phyloP scores from a whole-genome alignment of 2,888 invertebrate genomes.

The Chesias legatella region DNA sequence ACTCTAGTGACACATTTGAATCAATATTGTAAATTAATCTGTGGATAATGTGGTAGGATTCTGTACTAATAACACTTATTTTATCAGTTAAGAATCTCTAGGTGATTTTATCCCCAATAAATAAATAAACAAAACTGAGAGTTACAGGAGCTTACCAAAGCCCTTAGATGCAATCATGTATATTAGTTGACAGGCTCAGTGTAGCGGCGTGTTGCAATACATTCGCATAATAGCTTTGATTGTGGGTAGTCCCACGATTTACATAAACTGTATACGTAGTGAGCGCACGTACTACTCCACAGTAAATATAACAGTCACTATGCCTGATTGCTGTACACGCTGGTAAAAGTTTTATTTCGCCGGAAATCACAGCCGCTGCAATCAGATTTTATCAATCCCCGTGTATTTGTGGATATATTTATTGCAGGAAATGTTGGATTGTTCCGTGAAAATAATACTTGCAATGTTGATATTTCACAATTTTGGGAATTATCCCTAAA shows the following conservation, averaged over 20 bases:
- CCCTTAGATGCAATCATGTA: slow-evolving; percentile 47
- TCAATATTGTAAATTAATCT: too few species aligned
- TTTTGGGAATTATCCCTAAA: too few species aligned
- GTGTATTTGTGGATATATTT: slow-evolving; percentile 18
- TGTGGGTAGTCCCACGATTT: slow-evolving; percentile 49
- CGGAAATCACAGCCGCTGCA: slow-evolving; percentile 20
- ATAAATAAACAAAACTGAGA: too few species aligned
- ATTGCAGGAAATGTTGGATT: slow-evolving; percentile 6
- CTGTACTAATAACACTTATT: too few species aligned
- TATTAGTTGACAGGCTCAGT: slow-evolving; percentile 35
- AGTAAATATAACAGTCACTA: slow-evolving; percentile 2
- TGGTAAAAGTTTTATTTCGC: slow-evolving; percentile 20
- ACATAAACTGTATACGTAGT: slow-evolving; percentile 52
- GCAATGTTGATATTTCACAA: too few species aligned
- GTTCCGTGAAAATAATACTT: neutral
- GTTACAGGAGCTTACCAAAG: too few species aligned
- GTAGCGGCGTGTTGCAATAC: slow-evolving; percentile 44
- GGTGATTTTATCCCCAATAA: too few species aligned
- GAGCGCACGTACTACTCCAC: slow-evolving; percentile 34
- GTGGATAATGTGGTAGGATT: too few species aligned
- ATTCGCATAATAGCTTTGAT: slow-evolving; percentile 46
- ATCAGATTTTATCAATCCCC: slow-evolving; percentile 22
- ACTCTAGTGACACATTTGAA: too few species aligned
- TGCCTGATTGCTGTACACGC: slow-evolving; percentile 40
- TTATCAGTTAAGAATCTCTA: too few species aligned